Conservation (phyloP, 2,888 invertebrate species). For the Meiosimyza decipiens region DNA sequence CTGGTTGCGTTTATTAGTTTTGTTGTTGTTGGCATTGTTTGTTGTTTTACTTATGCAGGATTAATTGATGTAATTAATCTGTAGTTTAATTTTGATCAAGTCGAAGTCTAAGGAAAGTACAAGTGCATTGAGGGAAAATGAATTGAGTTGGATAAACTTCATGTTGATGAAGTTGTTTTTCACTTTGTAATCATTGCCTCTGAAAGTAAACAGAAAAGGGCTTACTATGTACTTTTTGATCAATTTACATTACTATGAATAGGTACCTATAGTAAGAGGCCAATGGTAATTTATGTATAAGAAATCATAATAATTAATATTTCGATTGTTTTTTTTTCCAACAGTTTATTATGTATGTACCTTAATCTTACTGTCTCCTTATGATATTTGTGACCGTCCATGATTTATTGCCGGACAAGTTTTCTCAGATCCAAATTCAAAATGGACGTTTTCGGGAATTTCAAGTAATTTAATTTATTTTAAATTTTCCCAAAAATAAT, state of each 20-base stretch:
- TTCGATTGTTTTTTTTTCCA: too few species aligned
- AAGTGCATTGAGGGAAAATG: neutral
- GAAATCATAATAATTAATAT: too few species aligned
- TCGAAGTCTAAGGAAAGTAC: neutral
- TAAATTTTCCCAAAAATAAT: too few species aligned
- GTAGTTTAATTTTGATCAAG: slow-evolving; percentile 52
- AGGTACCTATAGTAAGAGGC: too few species aligned
- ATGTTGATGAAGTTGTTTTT: slow-evolving; percentile 56
- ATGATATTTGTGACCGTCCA: too few species aligned
- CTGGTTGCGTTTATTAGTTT: slow-evolving; percentile 39
- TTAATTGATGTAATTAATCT: slow-evolving; percentile 67
- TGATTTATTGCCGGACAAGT: too few species aligned
- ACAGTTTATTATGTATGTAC: too few species aligned
- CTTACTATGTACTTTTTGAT: slow-evolving; percentile 17
- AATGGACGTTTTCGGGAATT: too few species aligned
- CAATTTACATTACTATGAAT: slow-evolving; percentile 16
- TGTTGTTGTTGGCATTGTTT: slow-evolving; percentile 49
- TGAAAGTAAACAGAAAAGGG: slow-evolving; percentile 40
- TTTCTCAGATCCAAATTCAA: too few species aligned
- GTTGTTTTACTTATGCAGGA: slow-evolving; percentile 51
- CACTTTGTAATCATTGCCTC: slow-evolving; percentile 47
- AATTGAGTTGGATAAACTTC: slow-evolving; percentile 14
- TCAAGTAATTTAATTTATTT: too few species aligned
- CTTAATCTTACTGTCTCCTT: too few species aligned
- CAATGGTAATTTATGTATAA: too few species aligned